Percentiles rank a stretch among this genome's conserved stretches.
These are phyloP conservation scores for Hirtodrosophila alboralis DNA, from an alignment of 2,888 invertebrate genomes.

Conservation along the genomic window DNA sequence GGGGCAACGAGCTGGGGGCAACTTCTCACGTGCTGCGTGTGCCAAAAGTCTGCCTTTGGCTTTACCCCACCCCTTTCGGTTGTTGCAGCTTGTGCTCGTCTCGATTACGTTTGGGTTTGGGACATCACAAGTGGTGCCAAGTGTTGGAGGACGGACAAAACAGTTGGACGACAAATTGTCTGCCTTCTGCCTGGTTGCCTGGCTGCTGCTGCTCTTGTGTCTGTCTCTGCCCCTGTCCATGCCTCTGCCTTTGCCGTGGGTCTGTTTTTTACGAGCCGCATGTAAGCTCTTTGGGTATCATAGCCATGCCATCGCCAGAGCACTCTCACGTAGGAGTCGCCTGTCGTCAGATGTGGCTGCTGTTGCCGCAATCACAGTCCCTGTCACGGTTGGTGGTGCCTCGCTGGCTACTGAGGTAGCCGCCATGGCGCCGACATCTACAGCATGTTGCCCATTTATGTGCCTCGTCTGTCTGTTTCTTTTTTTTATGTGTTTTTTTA, in stretches of 20 bases:
- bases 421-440: conserved; percentile 61
- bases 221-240: conserved; percentile 22
- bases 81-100: conserved; percentile 32
- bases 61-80: too few relatives aligned
- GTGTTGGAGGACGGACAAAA: conserved; percentile 53
- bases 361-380: conserved; percentile 49
- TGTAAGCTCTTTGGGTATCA: conserved; percentile 71
- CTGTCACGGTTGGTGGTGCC: conserved; percentile 75
- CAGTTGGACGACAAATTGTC: conserved; percentile 70
- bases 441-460: conserved; percentile 62
- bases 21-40: conserved; percentile 73
- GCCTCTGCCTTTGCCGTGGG: conserved; percentile 44
- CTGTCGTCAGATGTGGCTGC: conserved; percentile 26
- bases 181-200: conserved; percentile 44
- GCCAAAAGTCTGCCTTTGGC: conserved; percentile 63
- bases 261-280: conserved; percentile 73
- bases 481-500: conserved; percentile 17
- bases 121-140: conserved; percentile 66
- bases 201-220: too few relatives aligned
- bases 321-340: conserved; percentile 66
- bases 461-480: conserved; percentile 10
- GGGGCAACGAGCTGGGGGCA: conserved; percentile 14
- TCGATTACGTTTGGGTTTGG: conserved; percentile 72
- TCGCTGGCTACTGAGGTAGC: conserved; percentile 58
- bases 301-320: conserved; percentile 53